Evolutionary conservation across 1,140 invertebrate genomes (phyloP).

Genomic region (Rhopalosiphum maidis): DNA sequence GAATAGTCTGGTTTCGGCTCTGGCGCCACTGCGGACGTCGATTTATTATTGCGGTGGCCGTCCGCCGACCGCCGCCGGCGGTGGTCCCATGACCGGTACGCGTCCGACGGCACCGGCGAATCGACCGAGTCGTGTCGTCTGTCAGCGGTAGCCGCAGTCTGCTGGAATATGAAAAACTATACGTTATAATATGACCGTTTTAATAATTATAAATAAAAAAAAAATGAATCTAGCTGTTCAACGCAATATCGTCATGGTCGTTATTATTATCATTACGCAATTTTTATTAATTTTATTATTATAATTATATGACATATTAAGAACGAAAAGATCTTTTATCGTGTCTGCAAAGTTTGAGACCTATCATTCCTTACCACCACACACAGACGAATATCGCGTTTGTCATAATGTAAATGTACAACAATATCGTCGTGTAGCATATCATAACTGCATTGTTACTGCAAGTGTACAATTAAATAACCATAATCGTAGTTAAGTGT

Average conservation of each 20-base stretch:
- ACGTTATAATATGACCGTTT: not conserved
- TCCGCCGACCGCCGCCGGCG: constrained; percentile 62
- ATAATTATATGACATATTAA: not conserved
- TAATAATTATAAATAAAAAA: not conserved
- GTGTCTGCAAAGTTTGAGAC: not conserved
- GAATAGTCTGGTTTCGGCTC: constrained; percentile 76
- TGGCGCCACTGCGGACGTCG: constrained; percentile 61
- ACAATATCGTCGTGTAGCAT: not conserved
- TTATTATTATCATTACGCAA: not conserved
- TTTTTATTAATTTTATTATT: not conserved
- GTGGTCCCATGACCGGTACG: constrained; percentile 65
- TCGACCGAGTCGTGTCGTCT: constrained; percentile 66
- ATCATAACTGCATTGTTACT: not conserved
- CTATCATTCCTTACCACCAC: not conserved
- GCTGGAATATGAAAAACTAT: not conserved
- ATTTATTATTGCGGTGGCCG: not conserved
- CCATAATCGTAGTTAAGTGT: not conserved
- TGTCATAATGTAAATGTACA: not conserved
- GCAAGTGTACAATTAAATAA: not conserved
- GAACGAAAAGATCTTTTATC: not conserved
- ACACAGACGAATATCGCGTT: not conserved
- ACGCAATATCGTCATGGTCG: not conserved
- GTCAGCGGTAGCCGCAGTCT: constrained; percentile 63
- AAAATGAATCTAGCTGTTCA: not conserved
- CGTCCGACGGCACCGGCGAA: constrained; percentile 60